Base-by-base conservation (phyloP, 2,113 vertebrate species). In the Lophotis ruficrista region DNA sequence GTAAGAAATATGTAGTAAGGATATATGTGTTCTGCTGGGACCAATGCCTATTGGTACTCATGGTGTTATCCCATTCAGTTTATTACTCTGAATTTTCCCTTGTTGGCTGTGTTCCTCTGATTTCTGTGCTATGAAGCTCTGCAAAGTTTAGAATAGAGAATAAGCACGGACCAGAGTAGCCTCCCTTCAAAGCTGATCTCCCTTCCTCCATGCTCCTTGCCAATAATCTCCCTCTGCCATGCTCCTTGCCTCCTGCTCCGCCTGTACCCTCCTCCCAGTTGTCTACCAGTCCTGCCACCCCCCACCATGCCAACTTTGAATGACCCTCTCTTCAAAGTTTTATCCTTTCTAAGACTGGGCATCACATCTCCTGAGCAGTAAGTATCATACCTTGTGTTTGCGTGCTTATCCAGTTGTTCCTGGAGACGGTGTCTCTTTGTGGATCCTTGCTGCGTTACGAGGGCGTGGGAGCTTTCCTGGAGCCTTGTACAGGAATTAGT, bases 41-140 rank as follows among this genome's bases (percentile, higher is more conserved):
- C 57, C 8, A 27, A 7, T 75, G 38, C 22, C 18, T 68, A 1
- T 23, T 45, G 51, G 43, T 78, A 37, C 22, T 28, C 0, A 0
- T 47, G 9, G 18, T 51, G 23, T 68, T 69, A 38, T 19, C 37
- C 37, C 20, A 11, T 87, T 17, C 31, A 45, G 45, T 33, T 56
- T 57, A 17, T 71, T 82, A 19, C 13, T 79, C 28, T 87, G 45
- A 72, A 37, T 87, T 89, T 93, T 47, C 20, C 33, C 15, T 69
- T 65, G 19, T 19, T 79, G 28, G 20, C 6, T 47, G 13, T 37
- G 14, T 79, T 76, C 22, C 48, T 68, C 60, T 68, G 45, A 41
- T 53, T 76, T 61, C 56, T 28, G 31, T 80, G 13, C 51, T 66
- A 17, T 89, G 83, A 83, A 93, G 10, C 28, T 18, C 48, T 84